These are phyloP conservation scores for Rhinella marina DNA, from an alignment of 2,797 vertebrate genomes.

Conservation along the genomic window DNA sequence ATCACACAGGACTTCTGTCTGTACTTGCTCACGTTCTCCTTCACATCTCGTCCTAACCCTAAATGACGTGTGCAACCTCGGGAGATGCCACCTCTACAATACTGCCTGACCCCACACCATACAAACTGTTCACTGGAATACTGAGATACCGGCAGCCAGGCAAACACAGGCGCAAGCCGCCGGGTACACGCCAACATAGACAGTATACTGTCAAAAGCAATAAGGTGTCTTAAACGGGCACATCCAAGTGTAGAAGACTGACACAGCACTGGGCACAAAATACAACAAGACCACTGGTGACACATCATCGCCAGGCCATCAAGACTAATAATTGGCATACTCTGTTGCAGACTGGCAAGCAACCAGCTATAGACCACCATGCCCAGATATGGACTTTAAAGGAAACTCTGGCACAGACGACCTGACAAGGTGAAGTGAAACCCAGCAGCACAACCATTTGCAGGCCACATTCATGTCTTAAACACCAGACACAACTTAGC, in stretches of 20 bases:
- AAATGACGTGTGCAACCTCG: neutral
- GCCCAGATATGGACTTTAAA: neutral
- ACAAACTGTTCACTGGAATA: neutral
- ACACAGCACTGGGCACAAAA: neutral
- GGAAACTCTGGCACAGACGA: neutral
- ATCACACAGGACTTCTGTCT: neutral
- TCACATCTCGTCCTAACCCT: neutral
- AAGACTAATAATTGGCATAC: too few species aligned
- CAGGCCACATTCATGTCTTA: neutral
- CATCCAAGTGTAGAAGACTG: too few species aligned
- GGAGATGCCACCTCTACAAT: neutral
- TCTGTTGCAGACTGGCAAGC: neutral
- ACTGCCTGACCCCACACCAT: neutral
- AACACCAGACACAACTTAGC: neutral
- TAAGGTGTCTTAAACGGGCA: too few species aligned
- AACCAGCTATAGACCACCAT: neutral
- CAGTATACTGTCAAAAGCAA: neutral
- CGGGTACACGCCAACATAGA: too few species aligned
- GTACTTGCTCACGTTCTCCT: neutral
- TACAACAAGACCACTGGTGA: neutral
- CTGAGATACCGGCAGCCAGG: neutral
- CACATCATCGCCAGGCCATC: neutral
- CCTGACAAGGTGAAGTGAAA: neutral
- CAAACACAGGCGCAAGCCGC: too few species aligned
- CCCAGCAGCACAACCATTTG: too few species aligned